Conservation (phyloP, 2,888 invertebrate genomes). For the Harmothoe impar region DNA sequence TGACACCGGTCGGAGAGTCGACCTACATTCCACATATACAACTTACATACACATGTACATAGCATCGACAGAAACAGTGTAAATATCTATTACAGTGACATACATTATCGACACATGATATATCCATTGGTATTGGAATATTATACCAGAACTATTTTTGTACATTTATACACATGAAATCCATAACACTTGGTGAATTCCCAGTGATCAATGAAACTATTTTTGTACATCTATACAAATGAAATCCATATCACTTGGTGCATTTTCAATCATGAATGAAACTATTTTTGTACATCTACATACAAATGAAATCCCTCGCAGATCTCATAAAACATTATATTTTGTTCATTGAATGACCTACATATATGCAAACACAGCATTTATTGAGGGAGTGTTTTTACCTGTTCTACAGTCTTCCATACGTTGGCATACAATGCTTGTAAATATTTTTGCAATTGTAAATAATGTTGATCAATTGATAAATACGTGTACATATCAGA, state of each 20-base stretch:
- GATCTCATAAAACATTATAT: no score
- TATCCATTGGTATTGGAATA: neutral
- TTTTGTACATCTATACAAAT: no score
- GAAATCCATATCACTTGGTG: no score
- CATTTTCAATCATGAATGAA: no score
- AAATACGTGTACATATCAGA: neutral
- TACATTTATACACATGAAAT: no score
- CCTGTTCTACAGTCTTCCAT: neutral
- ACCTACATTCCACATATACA: conserved; percentile 34
- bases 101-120: neutral
- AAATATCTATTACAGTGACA: neutral
- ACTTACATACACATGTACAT: neutral
- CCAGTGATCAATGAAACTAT: no score
- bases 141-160: no score
- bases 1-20: conserved; percentile 17
- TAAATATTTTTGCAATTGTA: conserved; percentile 48
- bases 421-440: neutral
- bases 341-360: no score
- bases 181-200: no score
- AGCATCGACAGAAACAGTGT: neutral
- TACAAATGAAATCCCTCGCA: no score
- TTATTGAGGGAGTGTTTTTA: neutral
- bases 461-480: conserved; percentile 40
- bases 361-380: no score
- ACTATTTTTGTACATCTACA: no score